Evolutionary conservation across 2,888 invertebrate species (phyloP), one percentile per base, ranked within the genome.

Genomic region (Endomychus coccineus): DNA sequence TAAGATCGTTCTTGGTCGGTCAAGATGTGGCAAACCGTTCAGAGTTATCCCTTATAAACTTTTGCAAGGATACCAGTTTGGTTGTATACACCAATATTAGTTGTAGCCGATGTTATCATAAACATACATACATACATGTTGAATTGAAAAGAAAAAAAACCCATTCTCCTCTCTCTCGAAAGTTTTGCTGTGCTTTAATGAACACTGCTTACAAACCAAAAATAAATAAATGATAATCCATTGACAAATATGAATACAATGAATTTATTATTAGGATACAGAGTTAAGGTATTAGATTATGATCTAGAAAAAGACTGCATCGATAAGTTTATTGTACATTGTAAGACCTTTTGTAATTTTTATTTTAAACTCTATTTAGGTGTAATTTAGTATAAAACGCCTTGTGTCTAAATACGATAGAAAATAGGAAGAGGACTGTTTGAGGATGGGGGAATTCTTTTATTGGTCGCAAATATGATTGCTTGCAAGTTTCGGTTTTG

Each of bases 221-320:
- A 55, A 52, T 47, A 49, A 52, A 51, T 52, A 55, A 56, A 51
- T 60, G 63, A 63, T 64, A 65, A 64, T 63, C 64, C 63, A 64
- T 65, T 63, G 64, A 66, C 63, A 64, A 64, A 62, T 62, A 64
- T 64, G 53, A 59, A 66, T 65, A 66, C 66, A 67, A 67, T 66
- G 67, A 67, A 67, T 64, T 66, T 67, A 66, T 61, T 62, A 58
- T 62, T 64, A 66, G 63, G 54, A 55, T 58, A 55, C 50, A 56
- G 50, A 56, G 53, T 60, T 63, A 61, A 62, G 62, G 58, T 58
- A 53, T 60, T 62, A 61, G 61, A 56, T 50, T 59, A 59, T 56
- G 55, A 62, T 59, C 58, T 45, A 64, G 64, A 62, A 61, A 55
- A 64, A 66, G 64, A 66, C 64, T 66, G 66, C 66, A 63, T 63